phyloP scores from a whole-genome alignment of 2,888 invertebrate species.

The Dynastes tityus region DNA sequence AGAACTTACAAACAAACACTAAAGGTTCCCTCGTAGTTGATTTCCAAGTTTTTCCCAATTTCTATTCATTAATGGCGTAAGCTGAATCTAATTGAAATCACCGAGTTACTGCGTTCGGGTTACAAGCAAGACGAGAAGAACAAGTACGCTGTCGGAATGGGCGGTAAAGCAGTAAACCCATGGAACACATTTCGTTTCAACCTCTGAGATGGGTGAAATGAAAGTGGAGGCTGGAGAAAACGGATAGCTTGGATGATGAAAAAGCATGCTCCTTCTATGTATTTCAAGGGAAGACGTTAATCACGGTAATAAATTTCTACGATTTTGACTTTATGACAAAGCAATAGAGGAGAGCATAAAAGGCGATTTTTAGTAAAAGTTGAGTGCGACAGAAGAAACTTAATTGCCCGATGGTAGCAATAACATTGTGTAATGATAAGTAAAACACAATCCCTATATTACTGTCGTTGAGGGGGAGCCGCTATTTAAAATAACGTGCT shows the following conservation, averaged over 20 bases:
- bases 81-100: slow-evolving; percentile 48
- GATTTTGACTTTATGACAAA: slow-evolving; percentile 54
- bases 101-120: slow-evolving; percentile 31
- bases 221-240: not conserved
- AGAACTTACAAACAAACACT: no score
- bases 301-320: slow-evolving; percentile 55
- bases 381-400: not conserved
- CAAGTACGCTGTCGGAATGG: not conserved
- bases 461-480: no score
- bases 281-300: slow-evolving; percentile 32
- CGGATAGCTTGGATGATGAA: not conserved
- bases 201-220: not conserved
- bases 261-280: not conserved
- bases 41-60: not conserved
- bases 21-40: no score
- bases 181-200: not conserved
- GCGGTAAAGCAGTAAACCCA: not conserved
- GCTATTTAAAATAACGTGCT: no score
- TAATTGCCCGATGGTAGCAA: no score
- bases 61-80: slow-evolving; percentile 4
- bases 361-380: not conserved
- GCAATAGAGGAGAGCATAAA: slow-evolving; percentile 39
- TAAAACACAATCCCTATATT: no score
- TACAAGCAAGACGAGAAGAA: slow-evolving; percentile 14
- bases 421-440: no score